Conservation (phyloP, 2,797 vertebrate species). For the Salmo trutta region DNA sequence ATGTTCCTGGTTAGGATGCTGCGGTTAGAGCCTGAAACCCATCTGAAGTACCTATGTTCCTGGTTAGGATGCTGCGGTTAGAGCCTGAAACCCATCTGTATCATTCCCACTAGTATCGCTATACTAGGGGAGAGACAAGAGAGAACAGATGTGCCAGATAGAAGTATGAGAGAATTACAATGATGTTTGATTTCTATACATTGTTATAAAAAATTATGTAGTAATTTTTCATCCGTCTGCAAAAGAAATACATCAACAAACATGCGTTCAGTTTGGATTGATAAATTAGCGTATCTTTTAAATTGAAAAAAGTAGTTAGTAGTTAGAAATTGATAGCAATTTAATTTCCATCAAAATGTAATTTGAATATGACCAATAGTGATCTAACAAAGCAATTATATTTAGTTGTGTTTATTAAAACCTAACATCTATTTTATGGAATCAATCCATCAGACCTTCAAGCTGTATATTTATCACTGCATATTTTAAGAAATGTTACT, state of each 20-base stretch:
- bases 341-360: not conserved
- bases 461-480: not conserved
- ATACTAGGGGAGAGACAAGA: not conserved
- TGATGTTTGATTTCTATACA: not conserved
- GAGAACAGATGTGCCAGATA: not conserved
- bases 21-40: not conserved
- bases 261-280: not conserved
- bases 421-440: not conserved
- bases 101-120: constrained; percentile 1
- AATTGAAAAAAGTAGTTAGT: not conserved
- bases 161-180: not conserved
- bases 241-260: not conserved
- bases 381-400: not conserved
- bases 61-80: not conserved
- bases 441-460: too few species aligned
- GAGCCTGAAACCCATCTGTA: not conserved
- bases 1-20: not conserved
- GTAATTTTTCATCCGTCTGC: not conserved
- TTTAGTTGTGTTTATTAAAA: not conserved
- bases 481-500: not conserved
- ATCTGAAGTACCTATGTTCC: not conserved
- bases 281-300: not conserved
- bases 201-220: not conserved
- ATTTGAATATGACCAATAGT: not conserved
- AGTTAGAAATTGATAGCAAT: not conserved